Evolutionary conservation across 1,140 invertebrate genomes (phyloP), one percentile per base, ranked within the genome.

Genomic region (Drosophila mayri): DNA sequence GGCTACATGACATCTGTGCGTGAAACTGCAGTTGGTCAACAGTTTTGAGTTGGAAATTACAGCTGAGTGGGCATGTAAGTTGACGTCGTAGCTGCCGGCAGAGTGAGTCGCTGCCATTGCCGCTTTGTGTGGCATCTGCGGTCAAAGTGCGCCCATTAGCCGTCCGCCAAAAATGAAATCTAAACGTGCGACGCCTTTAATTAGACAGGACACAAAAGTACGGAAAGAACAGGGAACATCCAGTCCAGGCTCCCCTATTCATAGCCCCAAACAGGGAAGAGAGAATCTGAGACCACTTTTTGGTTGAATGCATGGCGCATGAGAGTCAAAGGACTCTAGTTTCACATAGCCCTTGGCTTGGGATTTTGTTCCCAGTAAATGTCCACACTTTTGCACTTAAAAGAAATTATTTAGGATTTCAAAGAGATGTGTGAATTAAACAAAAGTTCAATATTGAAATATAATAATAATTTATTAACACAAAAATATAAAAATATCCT

Each of bases 171-270:
- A 86, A 87, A 87, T 83, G 79, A 86, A 82, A 86, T 87, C 83
- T 87, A 83, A 76, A 74, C 80, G 84, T 87, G 84, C 76, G 68
- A 81, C 76, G 72, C 80, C 83, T 87, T 87, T 87, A 88, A 87
- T 87, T 83, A 87, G 72, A 67, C 72, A 65, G 67, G 57, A 60
- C 54, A 43, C 61, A 63, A 52, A 52, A 65, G 63, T 65, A 30
- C 43, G n/a, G 43, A 60, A 72, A 50, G 76, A 9, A 14, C 66
- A 49, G 38, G 14, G 54, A 30, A 32, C 35, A 20, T n/a, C n/a
- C 16, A 37, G 46, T 20, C 16, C 20, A 28, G 28, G 28, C 20
- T 57, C 11, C 41, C 47, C 28, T 41, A 28, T 40, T 62, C 20
- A 41, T 32, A 41, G 18, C 46, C 41, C 37, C 25, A 25, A 49